Evolutionary conservation across 2,888 invertebrate genomes (phyloP).

Genomic region (Ichneumoninae sp.): DNA sequence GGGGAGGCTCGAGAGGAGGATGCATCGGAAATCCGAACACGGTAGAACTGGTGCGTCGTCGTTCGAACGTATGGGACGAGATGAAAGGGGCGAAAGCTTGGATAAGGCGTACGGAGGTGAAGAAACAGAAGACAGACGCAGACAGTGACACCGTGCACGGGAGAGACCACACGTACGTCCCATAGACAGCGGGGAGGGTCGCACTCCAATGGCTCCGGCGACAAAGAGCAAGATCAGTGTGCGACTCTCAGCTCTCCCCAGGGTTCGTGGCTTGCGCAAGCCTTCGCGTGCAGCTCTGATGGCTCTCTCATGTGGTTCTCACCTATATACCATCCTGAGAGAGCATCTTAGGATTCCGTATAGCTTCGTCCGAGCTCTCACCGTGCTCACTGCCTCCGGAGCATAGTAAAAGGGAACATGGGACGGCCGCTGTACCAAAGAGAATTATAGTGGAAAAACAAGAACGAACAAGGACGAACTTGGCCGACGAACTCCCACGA

Average conservation of each 20-base stretch:
- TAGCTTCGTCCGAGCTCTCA: conserved; percentile 31
- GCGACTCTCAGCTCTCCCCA: conserved; percentile 79
- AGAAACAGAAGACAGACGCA: conserved; percentile 36
- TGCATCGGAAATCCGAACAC: conserved; percentile 58
- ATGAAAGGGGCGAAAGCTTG: conserved; percentile 51
- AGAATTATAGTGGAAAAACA: neutral
- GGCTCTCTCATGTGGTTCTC: conserved; percentile 75
- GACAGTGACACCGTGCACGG: neutral
- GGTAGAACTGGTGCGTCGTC: conserved; percentile 30
- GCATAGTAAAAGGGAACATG: conserved; percentile 7
- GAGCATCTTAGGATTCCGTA: conserved; percentile 36
- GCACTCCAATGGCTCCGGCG: conserved; percentile 77
- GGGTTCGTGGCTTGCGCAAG: conserved; percentile 69
- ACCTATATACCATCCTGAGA: conserved; percentile 66
- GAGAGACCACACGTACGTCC: conserved; percentile 26
- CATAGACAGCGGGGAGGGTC: conserved; percentile 70
- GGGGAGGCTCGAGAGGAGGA: conserved; percentile 32
- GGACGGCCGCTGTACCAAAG: neutral
- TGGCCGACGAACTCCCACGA: conserved; percentile 21
- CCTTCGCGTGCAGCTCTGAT: conserved; percentile 63
- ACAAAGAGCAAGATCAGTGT: conserved; percentile 82
- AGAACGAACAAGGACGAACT: neutral
- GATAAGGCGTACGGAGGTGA: conserved; percentile 39
- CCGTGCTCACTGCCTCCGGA: conserved; percentile 38
- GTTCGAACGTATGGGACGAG: conserved; percentile 53